These are phyloP conservation scores for Agapornis canus DNA, from an alignment of 2,797 vertebrate species.

Conservation along the genomic window DNA sequence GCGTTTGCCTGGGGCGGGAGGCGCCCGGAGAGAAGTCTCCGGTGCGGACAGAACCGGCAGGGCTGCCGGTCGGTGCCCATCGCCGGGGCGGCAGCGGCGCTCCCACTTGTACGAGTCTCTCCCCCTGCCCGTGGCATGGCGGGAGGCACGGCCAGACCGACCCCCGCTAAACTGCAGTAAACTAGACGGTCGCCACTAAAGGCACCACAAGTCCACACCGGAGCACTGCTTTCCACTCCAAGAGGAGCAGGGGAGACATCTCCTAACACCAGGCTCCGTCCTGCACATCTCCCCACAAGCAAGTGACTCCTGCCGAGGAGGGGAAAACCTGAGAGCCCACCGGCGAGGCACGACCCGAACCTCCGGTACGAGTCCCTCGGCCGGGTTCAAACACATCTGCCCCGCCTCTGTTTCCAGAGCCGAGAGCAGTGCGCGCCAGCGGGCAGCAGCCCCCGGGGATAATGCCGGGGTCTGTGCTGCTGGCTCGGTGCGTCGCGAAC, in stretches of 20 bases:
- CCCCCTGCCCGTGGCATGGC: neutral
- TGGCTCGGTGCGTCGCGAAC: accelerated
- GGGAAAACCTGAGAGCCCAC: neutral
- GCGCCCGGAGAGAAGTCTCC: neutral
- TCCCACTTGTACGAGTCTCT: constrained; percentile 8
- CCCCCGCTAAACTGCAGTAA: accelerated
- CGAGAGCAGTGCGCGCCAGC: neutral
- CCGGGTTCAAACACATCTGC: neutral
- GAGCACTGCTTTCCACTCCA: neutral
- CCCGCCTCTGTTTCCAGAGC: neutral
- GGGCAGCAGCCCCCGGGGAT: neutral
- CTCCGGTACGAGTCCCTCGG: neutral
- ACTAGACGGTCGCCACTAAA: accelerated
- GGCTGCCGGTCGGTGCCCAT: neutral
- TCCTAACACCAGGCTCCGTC: neutral
- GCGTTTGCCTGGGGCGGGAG: neutral
- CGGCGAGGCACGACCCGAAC: no score
- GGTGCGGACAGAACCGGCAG: neutral
- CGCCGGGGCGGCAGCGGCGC: neutral
- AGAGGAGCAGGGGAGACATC: neutral
- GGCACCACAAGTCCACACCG: accelerated
- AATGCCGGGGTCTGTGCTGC: neutral
- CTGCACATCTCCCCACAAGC: neutral
- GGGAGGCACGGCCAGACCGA: neutral
- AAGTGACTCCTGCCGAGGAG: neutral